These are phyloP conservation scores for Callinectes sapidus DNA, from an alignment of 2,888 invertebrate species.

Conservation along the genomic window DNA sequence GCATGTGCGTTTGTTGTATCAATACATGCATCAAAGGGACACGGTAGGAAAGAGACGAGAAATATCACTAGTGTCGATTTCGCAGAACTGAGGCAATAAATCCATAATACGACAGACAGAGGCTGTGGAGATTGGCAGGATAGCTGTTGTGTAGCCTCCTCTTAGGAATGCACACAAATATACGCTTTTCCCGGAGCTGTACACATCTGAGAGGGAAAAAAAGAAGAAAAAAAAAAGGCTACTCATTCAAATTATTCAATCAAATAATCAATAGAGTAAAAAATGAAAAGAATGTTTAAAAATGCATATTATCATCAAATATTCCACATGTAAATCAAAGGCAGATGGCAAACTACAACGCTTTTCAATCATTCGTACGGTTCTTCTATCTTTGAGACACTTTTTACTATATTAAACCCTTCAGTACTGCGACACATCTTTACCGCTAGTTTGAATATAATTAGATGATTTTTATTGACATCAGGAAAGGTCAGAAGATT, in stretches of 20 bases:
- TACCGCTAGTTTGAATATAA: too few species aligned
- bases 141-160: neutral
- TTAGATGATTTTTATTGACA: too few species aligned
- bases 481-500: too few species aligned
- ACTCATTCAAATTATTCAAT: neutral
- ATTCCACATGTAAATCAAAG: neutral
- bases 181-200: neutral
- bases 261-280: neutral
- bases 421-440: too few species aligned
- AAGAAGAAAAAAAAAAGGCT: too few species aligned
- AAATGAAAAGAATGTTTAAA: neutral
- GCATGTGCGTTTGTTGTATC: neutral
- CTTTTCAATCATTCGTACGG: neutral
- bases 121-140: neutral
- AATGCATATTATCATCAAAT: neutral
- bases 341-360: neutral
- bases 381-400: too few species aligned
- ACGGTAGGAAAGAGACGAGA: neutral
- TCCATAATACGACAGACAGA: neutral
- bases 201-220: neutral
- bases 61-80: neutral
- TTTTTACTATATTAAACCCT: too few species aligned
- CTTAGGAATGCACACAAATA: neutral
- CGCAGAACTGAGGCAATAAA: neutral
- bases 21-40: neutral